A percentile compares a stretch with the other conserved stretches of the same genome.
Conservation (phyloP, 2,888 invertebrate genomes). For the Ophion costatus region DNA sequence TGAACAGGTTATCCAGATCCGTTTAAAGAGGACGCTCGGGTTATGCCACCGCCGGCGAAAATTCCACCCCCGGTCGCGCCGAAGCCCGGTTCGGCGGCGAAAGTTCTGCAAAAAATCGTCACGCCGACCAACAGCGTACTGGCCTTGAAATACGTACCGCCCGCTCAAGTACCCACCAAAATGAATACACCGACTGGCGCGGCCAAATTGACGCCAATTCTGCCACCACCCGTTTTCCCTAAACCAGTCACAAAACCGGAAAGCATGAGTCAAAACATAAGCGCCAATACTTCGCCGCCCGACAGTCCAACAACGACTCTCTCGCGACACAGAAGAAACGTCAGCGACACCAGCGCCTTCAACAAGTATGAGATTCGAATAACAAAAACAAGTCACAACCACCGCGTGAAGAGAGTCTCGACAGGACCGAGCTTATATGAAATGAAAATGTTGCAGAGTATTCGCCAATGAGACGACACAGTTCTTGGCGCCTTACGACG, state of each 20-base stretch:
- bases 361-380: slow-evolving; percentile 87
- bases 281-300: slow-evolving; percentile 80
- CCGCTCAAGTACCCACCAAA: slow-evolving; percentile 72
- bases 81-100: slow-evolving; percentile 76
- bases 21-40: slow-evolving; percentile 86
- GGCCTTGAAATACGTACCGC: slow-evolving; percentile 79
- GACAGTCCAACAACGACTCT: slow-evolving; percentile 80
- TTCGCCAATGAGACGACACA: slow-evolving; percentile 90
- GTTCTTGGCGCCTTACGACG: slow-evolving; percentile 90
- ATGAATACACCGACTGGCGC: slow-evolving; percentile 71
- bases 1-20: slow-evolving; percentile 88
- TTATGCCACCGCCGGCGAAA: slow-evolving; percentile 79
- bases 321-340: slow-evolving; percentile 90
- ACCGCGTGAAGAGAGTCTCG: too few species aligned
- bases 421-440: too few species aligned
- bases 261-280: slow-evolving; percentile 81
- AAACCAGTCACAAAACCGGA: slow-evolving; percentile 80
- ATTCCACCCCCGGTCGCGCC: slow-evolving; percentile 81
- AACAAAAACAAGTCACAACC: neutral
- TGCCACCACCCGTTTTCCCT: slow-evolving; percentile 75
- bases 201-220: slow-evolving; percentile 70
- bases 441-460: slow-evolving; percentile 84
- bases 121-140: slow-evolving; percentile 76
- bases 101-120: slow-evolving; percentile 76
- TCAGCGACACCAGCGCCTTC: slow-evolving; percentile 93